Conservation (phyloP, 2,888 invertebrate species). For the Drosophila lutescens region DNA sequence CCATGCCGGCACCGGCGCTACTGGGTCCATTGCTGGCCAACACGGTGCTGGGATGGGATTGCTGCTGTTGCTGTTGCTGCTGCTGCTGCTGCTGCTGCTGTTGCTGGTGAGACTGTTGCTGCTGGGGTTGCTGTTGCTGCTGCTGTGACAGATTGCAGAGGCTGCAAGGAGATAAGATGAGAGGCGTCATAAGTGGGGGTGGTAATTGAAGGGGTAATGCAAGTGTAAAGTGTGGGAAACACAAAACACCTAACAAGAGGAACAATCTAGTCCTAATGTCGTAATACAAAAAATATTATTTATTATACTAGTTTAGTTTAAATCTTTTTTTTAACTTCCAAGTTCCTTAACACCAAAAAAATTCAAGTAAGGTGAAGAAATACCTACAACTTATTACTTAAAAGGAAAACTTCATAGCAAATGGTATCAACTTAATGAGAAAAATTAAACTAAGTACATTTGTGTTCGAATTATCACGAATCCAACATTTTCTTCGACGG, state of each 20-base stretch:
- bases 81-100: conserved; percentile 52
- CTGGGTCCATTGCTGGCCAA: conserved; percentile 75
- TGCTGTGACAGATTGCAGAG: conserved; percentile 73
- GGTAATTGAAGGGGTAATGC: not conserved
- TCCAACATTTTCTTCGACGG: not conserved
- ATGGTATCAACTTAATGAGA: too few species aligned
- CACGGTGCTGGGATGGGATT: conserved; percentile 82
- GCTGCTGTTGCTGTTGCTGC: conserved; percentile 77
- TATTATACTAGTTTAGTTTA: too few species aligned
- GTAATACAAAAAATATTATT: too few species aligned
- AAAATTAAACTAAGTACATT: too few species aligned
- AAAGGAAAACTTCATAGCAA: too few species aligned
- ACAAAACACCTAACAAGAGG: too few species aligned
- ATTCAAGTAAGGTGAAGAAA: not conserved
- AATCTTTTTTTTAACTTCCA: too few species aligned
- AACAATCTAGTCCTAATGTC: too few species aligned
- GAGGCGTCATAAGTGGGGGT: conserved; percentile 2
- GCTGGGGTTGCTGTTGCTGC: conserved; percentile 71
- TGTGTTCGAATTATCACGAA: not conserved
- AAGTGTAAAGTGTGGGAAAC: not conserved
- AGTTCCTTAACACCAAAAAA: too few species aligned
- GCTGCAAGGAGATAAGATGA: conserved; percentile 42
- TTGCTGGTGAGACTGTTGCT: conserved; percentile 57
- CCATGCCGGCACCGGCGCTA: conserved; percentile 85
- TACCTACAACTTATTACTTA: too few species aligned